Percentiles rank a stretch among this genome's conserved stretches.
Conservation (phyloP, 2,797 vertebrate species). For the Cyprinodon diabolis region DNA sequence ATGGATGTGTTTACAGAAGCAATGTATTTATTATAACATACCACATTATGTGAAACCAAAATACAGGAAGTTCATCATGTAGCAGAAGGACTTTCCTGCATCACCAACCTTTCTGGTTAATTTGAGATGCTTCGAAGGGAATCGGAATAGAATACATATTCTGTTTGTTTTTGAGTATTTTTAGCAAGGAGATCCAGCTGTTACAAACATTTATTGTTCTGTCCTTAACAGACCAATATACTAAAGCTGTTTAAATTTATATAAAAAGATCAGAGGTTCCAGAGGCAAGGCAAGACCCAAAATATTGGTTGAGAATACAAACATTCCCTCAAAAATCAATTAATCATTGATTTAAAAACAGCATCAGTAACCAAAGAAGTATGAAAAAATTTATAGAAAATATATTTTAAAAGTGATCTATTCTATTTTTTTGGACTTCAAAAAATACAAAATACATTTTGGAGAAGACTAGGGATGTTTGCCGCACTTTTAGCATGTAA, state of each 20-base stretch:
- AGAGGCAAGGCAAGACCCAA: too few species aligned
- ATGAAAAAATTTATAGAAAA: too few species aligned
- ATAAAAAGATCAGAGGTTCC: not conserved
- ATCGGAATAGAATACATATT: not conserved
- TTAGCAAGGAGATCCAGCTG: not conserved
- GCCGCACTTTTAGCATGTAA: too few species aligned
- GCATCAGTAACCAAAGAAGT: too few species aligned
- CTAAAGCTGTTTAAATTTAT: not conserved
- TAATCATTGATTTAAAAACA: too few species aligned
- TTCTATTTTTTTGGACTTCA: too few species aligned
- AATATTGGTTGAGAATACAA: too few species aligned
- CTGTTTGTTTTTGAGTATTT: conserved; percentile 5
- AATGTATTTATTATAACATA: conserved; percentile 25
- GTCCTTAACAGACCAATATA: not conserved
- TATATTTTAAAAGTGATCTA: too few species aligned
- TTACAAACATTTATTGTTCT: not conserved
- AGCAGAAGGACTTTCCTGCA: conserved; percentile 3
- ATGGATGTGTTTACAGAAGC: conserved; percentile 51
- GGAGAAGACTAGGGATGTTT: too few species aligned
- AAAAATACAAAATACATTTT: too few species aligned
- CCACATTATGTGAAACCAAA: conserved; percentile 13
- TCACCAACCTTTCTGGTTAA: conserved; percentile 1
- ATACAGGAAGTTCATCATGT: conserved; percentile 32
- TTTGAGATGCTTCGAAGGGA: conserved; percentile 17
- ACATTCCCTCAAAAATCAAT: too few species aligned